These are phyloP conservation scores for Diabrotica virgifera DNA, from an alignment of 1,140 invertebrate species.

Conservation along the genomic window DNA sequence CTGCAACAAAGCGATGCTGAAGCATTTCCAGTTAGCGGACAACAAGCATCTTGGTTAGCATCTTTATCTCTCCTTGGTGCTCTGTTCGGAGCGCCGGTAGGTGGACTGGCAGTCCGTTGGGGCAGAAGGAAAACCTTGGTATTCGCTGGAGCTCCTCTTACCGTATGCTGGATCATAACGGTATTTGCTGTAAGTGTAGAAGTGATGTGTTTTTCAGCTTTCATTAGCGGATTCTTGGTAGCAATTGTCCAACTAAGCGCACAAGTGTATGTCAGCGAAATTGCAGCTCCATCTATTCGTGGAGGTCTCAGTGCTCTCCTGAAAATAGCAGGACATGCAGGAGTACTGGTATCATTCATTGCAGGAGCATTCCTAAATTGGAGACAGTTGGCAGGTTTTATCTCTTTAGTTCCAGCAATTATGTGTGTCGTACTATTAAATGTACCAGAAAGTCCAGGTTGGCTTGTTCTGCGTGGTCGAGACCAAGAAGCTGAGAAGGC, in stretches of 20 bases:
- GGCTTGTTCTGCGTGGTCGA: slow-evolving; percentile 67
- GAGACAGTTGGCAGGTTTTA: slow-evolving; percentile 73
- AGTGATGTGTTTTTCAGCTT: slow-evolving; percentile 73
- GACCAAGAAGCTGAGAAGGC: slow-evolving; percentile 76
- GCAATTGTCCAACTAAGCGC: slow-evolving; percentile 76
- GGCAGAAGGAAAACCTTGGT: slow-evolving; percentile 68
- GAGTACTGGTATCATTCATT: slow-evolving; percentile 76
- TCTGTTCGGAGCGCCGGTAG: slow-evolving; percentile 72
- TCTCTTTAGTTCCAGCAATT: slow-evolving; percentile 68
- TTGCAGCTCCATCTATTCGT: slow-evolving; percentile 78
- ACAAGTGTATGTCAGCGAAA: slow-evolving; percentile 87
- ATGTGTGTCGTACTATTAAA: slow-evolving; percentile 67
- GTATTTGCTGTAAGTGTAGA: slow-evolving; percentile 69
- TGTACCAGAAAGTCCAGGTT: slow-evolving; percentile 82
- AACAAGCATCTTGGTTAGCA: slow-evolving; percentile 80
- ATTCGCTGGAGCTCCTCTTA: slow-evolving; percentile 67
- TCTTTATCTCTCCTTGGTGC: slow-evolving; percentile 76
- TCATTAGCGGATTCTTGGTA: slow-evolving; percentile 75
- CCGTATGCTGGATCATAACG: slow-evolving; percentile 72
- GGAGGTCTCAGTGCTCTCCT: slow-evolving; percentile 81
- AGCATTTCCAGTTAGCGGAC: slow-evolving; percentile 64
- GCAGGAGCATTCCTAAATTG: slow-evolving; percentile 78
- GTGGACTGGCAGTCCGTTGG: slow-evolving; percentile 70
- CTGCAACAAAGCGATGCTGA: slow-evolving; percentile 63
- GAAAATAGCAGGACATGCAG: slow-evolving; percentile 81